Evolutionary conservation across 2,888 invertebrate species (phyloP).

Genomic region (Dolichopus griseipennis): DNA sequence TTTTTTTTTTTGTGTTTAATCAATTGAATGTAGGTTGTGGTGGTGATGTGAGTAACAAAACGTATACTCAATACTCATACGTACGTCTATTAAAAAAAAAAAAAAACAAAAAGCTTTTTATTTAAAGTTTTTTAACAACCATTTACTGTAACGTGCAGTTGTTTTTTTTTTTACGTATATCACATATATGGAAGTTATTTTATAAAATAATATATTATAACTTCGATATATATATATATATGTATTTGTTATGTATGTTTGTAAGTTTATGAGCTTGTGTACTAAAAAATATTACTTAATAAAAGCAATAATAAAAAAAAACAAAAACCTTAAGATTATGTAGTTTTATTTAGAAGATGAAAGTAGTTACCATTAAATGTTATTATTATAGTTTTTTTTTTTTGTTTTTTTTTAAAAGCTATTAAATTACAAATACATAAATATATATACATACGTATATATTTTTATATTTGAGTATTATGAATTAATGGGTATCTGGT

Average conservation of each 20-base stretch:
- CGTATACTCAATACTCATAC: too few species aligned
- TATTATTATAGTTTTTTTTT: not conserved
- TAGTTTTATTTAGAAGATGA: not conserved
- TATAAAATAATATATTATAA: too few species aligned
- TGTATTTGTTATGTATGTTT: too few species aligned
- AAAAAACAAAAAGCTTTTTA: too few species aligned
- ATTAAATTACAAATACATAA: too few species aligned
- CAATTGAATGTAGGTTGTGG: slow-evolving; percentile 1
- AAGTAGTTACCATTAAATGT: not conserved
- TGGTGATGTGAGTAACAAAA: not conserved
- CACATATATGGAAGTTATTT: not conserved
- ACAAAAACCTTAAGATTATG: not conserved
- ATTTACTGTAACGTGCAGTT: not conserved
- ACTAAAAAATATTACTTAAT: too few species aligned
- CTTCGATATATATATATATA: not conserved
- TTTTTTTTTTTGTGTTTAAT: not conserved
- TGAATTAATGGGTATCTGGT: not conserved
- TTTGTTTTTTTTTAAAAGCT: not conserved
- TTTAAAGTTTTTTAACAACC: not conserved
- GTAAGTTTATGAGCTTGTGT: not conserved
- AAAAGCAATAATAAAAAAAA: too few species aligned
- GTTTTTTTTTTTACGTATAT: too few species aligned
- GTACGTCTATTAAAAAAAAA: too few species aligned
- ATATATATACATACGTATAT: too few species aligned
- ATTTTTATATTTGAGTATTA: not conserved